A percentile compares a stretch with the other conserved stretches of the same genome.
phyloP scores from a whole-genome alignment of 2,888 invertebrate species.

The Linyphia triangularis region DNA sequence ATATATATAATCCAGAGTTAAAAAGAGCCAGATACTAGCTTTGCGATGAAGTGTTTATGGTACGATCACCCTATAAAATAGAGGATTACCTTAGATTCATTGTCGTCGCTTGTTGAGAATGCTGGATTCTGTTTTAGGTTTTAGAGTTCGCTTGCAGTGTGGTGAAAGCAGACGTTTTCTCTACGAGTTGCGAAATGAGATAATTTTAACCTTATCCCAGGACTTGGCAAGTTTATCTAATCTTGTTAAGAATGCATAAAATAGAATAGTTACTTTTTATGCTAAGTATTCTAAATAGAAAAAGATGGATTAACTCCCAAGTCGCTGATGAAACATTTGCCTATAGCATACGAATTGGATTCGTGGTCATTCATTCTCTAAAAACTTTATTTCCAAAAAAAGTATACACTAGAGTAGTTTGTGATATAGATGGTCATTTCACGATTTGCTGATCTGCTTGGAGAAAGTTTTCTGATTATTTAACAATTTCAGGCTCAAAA shows the following conservation, averaged over 20 bases:
- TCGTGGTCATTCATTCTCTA: too few species aligned
- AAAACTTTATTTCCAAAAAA: too few species aligned
- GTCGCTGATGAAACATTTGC: too few species aligned
- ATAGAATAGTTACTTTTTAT: background rate
- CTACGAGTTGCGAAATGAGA: background rate
- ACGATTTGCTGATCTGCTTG: too few species aligned
- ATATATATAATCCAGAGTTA: background rate
- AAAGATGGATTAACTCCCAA: too few species aligned
- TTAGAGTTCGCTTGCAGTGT: background rate
- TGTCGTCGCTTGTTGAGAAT: background rate
- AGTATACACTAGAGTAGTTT: too few species aligned
- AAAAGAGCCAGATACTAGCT: background rate
- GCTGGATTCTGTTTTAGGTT: background rate
- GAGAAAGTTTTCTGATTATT: too few species aligned
- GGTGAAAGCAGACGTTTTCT: background rate
- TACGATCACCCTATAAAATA: conserved; percentile 30
- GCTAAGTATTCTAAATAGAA: too few species aligned
- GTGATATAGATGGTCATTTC: too few species aligned
- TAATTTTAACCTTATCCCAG: background rate
- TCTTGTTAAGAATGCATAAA: background rate
- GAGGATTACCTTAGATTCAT: conserved; percentile 41
- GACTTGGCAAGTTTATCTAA: background rate
- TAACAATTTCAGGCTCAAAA: too few species aligned
- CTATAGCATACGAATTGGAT: too few species aligned
- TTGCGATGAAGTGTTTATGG: conserved; percentile 27